Percentiles rank a stretch among this genome's conserved stretches.
These are phyloP conservation scores for Zaprionus davidi DNA, from an alignment of 1,140 invertebrate species.

Conservation along the genomic window DNA sequence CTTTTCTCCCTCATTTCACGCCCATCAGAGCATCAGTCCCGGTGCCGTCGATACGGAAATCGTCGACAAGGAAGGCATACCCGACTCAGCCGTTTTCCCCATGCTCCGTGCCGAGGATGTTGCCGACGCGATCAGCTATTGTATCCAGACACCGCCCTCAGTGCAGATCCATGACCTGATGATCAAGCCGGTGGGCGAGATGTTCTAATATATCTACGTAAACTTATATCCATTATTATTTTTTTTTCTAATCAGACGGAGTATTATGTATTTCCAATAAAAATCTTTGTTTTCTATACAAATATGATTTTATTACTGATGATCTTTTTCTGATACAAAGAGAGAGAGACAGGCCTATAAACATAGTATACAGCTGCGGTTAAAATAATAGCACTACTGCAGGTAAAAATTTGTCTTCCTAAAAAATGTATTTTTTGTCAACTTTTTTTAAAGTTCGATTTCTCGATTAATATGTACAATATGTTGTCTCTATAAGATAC, in stretches of 20 bases:
- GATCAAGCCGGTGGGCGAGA: conserved; percentile 76
- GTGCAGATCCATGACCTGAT: conserved; percentile 77
- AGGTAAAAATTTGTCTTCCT: no score
- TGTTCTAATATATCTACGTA: conserved; percentile 36
- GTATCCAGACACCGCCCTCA: conserved; percentile 84
- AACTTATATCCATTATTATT: neutral
- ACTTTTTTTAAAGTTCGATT: no score
- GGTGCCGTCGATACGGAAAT: conserved; percentile 63
- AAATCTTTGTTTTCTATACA: no score
- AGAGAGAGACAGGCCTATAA: no score
- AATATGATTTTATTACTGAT: no score
- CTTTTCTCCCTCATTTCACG: neutral
- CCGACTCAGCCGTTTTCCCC: neutral
- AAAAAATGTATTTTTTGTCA: no score
- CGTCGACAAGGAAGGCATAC: neutral
- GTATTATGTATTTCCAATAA: no score
- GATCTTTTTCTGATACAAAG: no score
- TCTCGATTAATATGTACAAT: no score
- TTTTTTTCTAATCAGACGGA: neutral
- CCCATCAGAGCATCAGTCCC: conserved; percentile 86
- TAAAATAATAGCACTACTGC: no score
- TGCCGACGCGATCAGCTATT: conserved; percentile 86
- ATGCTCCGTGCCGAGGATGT: conserved; percentile 85
- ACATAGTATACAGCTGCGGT: no score
- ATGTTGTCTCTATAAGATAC: no score